Evolutionary conservation across 2,888 invertebrate genomes (phyloP).

Genomic region (Agelastica alni): DNA sequence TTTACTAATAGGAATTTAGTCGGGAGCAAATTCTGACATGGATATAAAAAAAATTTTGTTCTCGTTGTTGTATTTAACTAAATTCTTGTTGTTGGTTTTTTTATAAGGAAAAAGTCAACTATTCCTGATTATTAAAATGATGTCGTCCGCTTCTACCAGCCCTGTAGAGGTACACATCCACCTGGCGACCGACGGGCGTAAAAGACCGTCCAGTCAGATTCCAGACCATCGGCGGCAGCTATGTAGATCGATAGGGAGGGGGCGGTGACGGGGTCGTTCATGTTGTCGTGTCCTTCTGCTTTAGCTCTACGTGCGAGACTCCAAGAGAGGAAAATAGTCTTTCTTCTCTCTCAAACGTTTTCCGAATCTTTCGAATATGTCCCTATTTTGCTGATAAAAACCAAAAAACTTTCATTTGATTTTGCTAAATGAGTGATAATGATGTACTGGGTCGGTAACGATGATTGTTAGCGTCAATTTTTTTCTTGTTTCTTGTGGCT

Average conservation of each 20-base stretch:
- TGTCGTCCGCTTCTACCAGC: not conserved
- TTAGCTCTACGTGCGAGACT: not conserved
- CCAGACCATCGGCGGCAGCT: conserved; percentile 5
- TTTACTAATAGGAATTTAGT: too few relatives aligned
- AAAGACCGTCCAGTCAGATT: conserved; percentile 1
- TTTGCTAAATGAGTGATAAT: too few relatives aligned
- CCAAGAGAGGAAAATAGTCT: too few relatives aligned
- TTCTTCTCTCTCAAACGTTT: not conserved
- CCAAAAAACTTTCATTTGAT: conserved; percentile 2
- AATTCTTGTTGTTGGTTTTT: too few relatives aligned
- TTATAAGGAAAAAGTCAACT: too few relatives aligned
- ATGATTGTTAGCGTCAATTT: too few relatives aligned
- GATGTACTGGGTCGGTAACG: too few relatives aligned
- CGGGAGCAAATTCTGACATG: too few relatives aligned
- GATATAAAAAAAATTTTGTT: too few relatives aligned
- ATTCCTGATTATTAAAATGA: too few relatives aligned
- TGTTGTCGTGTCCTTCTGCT: not conserved
- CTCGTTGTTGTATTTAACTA: too few relatives aligned
- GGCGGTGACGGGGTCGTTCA: conserved; percentile 9
- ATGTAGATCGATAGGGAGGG: conserved; percentile 15
- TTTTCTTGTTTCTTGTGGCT: too few relatives aligned
- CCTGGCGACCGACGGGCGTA: conserved; percentile 18
- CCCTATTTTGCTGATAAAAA: not conserved
- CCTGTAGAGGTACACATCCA: not conserved
- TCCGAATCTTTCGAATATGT: not conserved